phyloP scores from a whole-genome alignment of 1,140 invertebrate species.

The Euura lappo region DNA sequence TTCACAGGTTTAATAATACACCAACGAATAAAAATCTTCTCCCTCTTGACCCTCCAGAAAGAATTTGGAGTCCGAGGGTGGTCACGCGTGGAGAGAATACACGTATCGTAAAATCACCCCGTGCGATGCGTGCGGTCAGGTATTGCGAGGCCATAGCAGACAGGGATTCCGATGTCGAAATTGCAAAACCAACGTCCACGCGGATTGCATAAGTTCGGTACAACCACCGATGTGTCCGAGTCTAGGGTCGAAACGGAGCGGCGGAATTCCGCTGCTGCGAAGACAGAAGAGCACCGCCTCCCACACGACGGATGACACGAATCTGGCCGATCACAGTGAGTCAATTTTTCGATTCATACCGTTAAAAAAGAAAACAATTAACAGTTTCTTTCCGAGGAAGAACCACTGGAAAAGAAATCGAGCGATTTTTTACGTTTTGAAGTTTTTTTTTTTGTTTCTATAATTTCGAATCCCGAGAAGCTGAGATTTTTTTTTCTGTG shows the following conservation, averaged over 20 bases:
- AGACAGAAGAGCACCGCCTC: slow-evolving; percentile 81
- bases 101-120: slow-evolving; percentile 96
- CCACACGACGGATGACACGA: slow-evolving; percentile 39
- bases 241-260: slow-evolving; percentile 70
- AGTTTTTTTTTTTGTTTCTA: no score
- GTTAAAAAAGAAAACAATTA: no score
- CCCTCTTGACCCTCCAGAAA: slow-evolving; percentile 62
- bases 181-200: slow-evolving; percentile 91
- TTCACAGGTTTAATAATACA: no score
- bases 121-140: slow-evolving; percentile 92
- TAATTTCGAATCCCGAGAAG: no score
- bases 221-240: slow-evolving; percentile 52
- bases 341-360: slow-evolving; percentile 19
- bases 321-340: slow-evolving; percentile 53
- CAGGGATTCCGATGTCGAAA: slow-evolving; percentile 88
- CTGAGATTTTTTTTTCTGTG: no score
- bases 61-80: slow-evolving; percentile 72
- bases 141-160: slow-evolving; percentile 89
- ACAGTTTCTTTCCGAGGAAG: no score
- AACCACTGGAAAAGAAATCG: no score
- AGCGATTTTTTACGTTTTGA: no score
- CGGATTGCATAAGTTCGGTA: slow-evolving; percentile 71
- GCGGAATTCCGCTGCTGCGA: slow-evolving; percentile 80
- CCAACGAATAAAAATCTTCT: no score
- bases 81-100: slow-evolving; percentile 90